Percentiles rank a stretch among this genome's conserved stretches.
Conservation (phyloP, 2,888 invertebrate genomes). For the Ethmia dodecea region DNA sequence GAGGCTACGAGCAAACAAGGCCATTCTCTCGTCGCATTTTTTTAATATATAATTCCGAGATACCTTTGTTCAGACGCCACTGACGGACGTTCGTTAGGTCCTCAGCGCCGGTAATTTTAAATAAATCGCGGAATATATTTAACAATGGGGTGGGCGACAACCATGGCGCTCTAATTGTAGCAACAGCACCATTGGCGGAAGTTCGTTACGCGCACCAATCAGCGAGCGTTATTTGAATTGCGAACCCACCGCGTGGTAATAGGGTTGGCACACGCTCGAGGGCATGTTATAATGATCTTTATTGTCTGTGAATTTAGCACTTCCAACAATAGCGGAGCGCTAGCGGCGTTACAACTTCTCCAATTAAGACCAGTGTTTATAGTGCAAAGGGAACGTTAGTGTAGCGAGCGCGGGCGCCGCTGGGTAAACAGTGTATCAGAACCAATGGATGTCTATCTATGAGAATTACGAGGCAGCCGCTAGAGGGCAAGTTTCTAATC, state of each 20-base stretch:
- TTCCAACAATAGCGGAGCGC: conserved; percentile 31
- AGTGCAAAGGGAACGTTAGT: conserved; percentile 23
- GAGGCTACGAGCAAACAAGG: conserved; percentile 37
- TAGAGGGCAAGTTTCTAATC: no score
- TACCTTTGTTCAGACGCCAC: conserved; percentile 27
- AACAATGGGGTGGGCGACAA: conserved; percentile 36
- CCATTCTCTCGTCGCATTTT: conserved; percentile 30
- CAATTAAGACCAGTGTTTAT: conserved; percentile 38
- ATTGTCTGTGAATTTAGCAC: conserved; percentile 48
- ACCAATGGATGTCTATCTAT: no score
- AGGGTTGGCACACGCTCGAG: conserved; percentile 41
- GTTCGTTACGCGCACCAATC: conserved; percentile 52
- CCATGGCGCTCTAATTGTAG: conserved; percentile 48
- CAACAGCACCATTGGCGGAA: conserved; percentile 46
- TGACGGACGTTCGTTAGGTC: conserved; percentile 37
- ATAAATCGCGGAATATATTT: conserved; percentile 31
- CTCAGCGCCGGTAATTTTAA: conserved; percentile 27
- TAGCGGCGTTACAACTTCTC: conserved; percentile 25
- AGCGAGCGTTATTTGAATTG: conserved; percentile 45
- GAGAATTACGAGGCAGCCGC: no score
- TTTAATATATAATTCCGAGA: conserved; percentile 32
- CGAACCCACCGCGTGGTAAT: conserved; percentile 30
- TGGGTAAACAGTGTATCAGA: no score
- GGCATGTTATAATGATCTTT: conserved; percentile 55
- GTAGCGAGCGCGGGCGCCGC: conserved; percentile 1